Evolutionary conservation across 2,797 vertebrate species (phyloP).

Genomic region (Atherinosoma microstoma): DNA sequence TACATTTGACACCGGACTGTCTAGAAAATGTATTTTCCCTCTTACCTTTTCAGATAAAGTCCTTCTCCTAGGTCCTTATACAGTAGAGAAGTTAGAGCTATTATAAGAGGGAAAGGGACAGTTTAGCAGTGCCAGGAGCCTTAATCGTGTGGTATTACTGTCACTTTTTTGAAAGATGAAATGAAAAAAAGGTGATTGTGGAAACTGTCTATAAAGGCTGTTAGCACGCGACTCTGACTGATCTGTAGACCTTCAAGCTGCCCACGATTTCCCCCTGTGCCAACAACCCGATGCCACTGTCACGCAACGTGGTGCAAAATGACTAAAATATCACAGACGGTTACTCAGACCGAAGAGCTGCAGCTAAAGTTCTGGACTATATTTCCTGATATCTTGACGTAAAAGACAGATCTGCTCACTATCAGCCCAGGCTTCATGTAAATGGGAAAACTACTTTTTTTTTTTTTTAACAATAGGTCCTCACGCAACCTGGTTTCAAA

Average conservation of each 20-base stretch:
- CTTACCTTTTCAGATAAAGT: slow-evolving; percentile 47
- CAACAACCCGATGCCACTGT: slow-evolving; percentile 61
- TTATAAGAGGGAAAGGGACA: neutral
- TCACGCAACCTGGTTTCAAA: slow-evolving; percentile 20
- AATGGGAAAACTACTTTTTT: neutral
- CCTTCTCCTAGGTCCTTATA: neutral
- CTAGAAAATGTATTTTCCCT: neutral
- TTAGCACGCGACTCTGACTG: slow-evolving; percentile 74
- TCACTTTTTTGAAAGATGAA: slow-evolving; percentile 11
- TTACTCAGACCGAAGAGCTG: slow-evolving; percentile 36
- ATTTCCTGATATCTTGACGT: slow-evolving; percentile 43
- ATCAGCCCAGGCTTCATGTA: neutral
- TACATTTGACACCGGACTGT: neutral
- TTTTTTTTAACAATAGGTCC: neutral
- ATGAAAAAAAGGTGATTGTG: slow-evolving; percentile 40
- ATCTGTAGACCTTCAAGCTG: slow-evolving; percentile 44
- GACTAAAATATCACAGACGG: slow-evolving; percentile 55
- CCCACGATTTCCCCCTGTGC: slow-evolving; percentile 61
- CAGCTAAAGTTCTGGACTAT: neutral
- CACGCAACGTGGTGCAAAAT: slow-evolving; percentile 71
- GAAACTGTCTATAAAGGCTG: slow-evolving; percentile 35
- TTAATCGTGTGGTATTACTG: neutral
- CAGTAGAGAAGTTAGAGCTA: neutral
- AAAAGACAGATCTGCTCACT: slow-evolving; percentile 12
- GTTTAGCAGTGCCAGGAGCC: neutral